phyloP scores from a whole-genome alignment of 2,797 vertebrate species.

The Rhinogobio ventralis region DNA sequence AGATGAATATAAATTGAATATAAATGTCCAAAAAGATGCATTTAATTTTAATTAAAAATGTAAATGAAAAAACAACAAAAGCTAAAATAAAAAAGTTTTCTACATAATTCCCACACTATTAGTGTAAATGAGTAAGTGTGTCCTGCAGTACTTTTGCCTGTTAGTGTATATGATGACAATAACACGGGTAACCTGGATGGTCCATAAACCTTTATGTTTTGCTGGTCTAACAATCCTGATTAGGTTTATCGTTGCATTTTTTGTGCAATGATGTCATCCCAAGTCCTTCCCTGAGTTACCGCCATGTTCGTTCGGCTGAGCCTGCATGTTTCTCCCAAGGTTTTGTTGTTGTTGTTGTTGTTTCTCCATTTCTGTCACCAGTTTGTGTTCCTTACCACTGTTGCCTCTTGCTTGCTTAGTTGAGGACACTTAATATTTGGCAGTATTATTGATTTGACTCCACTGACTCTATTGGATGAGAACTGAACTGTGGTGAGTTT shows the following conservation, averaged over 20 bases:
- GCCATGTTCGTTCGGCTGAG: background rate
- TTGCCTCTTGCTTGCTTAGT: background rate
- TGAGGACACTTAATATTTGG: background rate
- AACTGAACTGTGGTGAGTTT: background rate
- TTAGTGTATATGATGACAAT: background rate
- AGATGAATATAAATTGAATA: background rate
- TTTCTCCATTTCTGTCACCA: background rate
- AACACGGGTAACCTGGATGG: background rate
- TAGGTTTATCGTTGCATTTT: background rate
- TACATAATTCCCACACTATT: background rate
- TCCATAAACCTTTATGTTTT: background rate
- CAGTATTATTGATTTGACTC: background rate
- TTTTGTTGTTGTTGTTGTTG: background rate
- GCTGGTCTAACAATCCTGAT: background rate
- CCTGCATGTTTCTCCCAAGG: background rate
- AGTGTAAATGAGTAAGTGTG: background rate
- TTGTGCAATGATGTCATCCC: background rate
- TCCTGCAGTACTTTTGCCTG: background rate
- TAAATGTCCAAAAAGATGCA: background rate
- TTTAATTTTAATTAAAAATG: background rate
- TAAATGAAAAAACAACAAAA: background rate
- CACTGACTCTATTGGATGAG: background rate
- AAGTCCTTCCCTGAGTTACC: background rate
- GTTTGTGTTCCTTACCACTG: background rate
- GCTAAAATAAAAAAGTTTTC: background rate